Conservation (phyloP, 64 coral and sea anemone species). For the Pachyseris speciosa region DNA sequence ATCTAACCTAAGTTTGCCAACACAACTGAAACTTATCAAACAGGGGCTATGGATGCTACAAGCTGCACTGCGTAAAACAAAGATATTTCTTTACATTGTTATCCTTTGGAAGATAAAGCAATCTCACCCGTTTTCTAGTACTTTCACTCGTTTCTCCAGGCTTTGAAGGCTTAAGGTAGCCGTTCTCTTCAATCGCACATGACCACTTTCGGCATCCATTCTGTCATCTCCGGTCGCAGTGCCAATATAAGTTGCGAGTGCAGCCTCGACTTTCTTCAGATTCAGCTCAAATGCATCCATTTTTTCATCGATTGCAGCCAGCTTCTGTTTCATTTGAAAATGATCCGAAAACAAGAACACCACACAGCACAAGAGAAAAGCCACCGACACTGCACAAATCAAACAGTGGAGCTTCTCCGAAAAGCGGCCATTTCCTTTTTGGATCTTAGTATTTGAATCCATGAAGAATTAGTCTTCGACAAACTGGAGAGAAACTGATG, state of each 20-base stretch:
- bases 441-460: not conserved
- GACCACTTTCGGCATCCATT: not conserved
- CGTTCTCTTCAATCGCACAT: not conserved
- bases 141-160: constrained; percentile 2
- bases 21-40: too few species aligned
- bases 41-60: too few species aligned
- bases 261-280: not conserved
- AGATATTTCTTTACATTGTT: not conserved
- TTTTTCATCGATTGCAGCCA: not conserved
- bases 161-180: not conserved
- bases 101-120: too few species aligned
- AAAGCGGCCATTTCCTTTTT: not conserved
- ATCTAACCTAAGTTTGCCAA: too few species aligned
- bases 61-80: too few species aligned
- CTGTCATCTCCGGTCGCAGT: not conserved
- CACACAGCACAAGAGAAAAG: not conserved
- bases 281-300: not conserved
- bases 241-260: not conserved
- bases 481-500: too few species aligned
- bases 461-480: not conserved
- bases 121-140: constrained; percentile 7
- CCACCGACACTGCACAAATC: not conserved
- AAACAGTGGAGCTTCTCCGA: not conserved
- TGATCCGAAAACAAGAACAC: not conserved
- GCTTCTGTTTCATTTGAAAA: not conserved